These are phyloP conservation scores for Leptogaster cylindrica DNA, from an alignment of 2,888 invertebrate species.

Conservation along the genomic window DNA sequence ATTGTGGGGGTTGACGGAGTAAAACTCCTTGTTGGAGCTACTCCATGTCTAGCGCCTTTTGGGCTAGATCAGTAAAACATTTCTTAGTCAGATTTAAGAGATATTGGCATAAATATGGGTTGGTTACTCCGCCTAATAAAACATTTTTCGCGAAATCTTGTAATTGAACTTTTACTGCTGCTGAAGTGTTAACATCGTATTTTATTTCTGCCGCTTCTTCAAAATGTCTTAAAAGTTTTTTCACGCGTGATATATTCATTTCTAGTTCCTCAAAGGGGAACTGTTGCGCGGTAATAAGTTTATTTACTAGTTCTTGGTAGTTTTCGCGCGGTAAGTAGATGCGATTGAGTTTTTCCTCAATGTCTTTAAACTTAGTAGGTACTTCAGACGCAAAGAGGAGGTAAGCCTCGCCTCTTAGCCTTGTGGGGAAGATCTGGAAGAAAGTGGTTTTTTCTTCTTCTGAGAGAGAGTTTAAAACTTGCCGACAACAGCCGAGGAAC, in stretches of 20 bases:
- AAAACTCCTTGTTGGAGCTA: neutral
- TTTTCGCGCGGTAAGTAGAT: too few relatives aligned
- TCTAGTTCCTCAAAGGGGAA: too few relatives aligned
- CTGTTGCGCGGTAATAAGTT: too few relatives aligned
- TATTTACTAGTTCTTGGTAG: too few relatives aligned
- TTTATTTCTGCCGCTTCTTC: neutral
- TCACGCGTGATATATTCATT: too few relatives aligned
- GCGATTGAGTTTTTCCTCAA: too few relatives aligned
- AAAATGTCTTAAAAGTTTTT: too few relatives aligned
- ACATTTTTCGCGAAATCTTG: neutral
- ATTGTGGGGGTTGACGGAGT: neutral
- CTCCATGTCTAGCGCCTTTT: conserved; percentile 6
- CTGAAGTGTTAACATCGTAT: neutral
- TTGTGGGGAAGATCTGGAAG: neutral
- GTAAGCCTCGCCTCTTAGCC: neutral
- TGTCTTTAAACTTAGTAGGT: too few relatives aligned
- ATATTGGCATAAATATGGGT: neutral
- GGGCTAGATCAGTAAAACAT: neutral
- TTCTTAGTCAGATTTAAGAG: neutral
- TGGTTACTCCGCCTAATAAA: neutral
- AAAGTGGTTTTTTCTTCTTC: neutral
- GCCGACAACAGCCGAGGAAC: neutral
- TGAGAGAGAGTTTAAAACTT: neutral
- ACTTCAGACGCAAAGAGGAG: too few relatives aligned
- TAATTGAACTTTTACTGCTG: neutral